Conservation (phyloP, 92 coral and sea anemone genomes). For the Plumapathes pennacea region DNA sequence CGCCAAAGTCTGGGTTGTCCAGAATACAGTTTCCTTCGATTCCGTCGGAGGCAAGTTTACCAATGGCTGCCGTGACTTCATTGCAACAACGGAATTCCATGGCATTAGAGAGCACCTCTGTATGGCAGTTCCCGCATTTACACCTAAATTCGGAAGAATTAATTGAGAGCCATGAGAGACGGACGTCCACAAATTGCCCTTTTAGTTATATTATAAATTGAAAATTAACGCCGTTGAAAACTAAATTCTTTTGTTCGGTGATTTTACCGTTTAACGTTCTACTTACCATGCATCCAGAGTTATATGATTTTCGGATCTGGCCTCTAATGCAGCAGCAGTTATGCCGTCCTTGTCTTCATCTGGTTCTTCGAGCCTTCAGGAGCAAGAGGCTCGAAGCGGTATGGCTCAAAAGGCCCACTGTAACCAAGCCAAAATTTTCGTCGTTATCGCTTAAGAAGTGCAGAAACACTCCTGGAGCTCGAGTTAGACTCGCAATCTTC, state of each 20-base stretch:
- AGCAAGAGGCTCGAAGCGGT: slow-evolving; percentile 20
- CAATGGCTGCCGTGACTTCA: slow-evolving; percentile 23
- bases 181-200: too few species aligned
- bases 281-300: slow-evolving; percentile 30
- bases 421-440: slow-evolving; percentile 14
- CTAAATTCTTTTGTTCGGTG: slow-evolving; percentile 5
- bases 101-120: too few species aligned
- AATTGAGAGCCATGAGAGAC: too few species aligned
- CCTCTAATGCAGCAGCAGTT: slow-evolving; percentile 28
- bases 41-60: slow-evolving; percentile 40
- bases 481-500: slow-evolving; percentile 10
- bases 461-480: slow-evolving; percentile 19
- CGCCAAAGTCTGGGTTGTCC: slow-evolving; percentile 31
- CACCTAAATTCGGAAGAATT: slow-evolving; percentile 21
- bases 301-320: slow-evolving; percentile 16
- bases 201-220: too few species aligned
- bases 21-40: slow-evolving; percentile 26
- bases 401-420: slow-evolving; percentile 32
- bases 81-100: slow-evolving; percentile 46
- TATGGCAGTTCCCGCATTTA: too few species aligned
- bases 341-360: slow-evolving; percentile 35
- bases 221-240: neutral
- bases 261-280: neutral
- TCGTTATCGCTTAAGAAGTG: slow-evolving; percentile 13
- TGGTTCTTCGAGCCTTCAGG: slow-evolving; percentile 9